Percentiles rank a stretch among this genome's conserved stretches.
Conservation (phyloP, 2,888 invertebrate species). For the Pantelozetes paolii region DNA sequence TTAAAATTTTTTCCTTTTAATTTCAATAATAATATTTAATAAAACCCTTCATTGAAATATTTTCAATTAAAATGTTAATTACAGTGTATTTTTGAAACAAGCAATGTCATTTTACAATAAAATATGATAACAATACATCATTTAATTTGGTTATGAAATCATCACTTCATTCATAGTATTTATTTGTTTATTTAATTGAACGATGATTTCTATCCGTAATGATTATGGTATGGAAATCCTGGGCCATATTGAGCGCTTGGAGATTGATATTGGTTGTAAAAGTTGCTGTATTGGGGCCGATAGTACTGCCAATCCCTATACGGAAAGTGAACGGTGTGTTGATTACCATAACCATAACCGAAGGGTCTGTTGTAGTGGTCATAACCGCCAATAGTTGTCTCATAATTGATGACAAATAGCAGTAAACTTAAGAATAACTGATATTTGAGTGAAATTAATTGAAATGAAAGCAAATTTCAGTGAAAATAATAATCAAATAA, state of each 20-base stretch:
- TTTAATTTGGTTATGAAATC: no score
- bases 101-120: no score
- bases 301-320: background rate
- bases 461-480: background rate
- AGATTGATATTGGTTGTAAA: background rate
- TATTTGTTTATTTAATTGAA: no score
- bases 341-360: background rate
- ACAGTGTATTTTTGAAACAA: no score
- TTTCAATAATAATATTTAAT: no score
- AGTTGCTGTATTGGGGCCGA: background rate
- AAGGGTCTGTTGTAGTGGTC: background rate
- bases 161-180: no score
- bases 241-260: background rate
- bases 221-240: background rate
- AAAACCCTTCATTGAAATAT: no score
- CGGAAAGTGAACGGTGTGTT: background rate
- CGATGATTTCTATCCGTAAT: background rate
- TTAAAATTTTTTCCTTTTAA: no score
- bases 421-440: background rate
- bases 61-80: no score
- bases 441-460: background rate
- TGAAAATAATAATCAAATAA: background rate
- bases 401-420: background rate
- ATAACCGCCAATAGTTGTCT: background rate
- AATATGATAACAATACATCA: no score